phyloP scores from a whole-genome alignment of 2,113 vertebrate genomes.

The Craseonycteris thonglongyai region DNA sequence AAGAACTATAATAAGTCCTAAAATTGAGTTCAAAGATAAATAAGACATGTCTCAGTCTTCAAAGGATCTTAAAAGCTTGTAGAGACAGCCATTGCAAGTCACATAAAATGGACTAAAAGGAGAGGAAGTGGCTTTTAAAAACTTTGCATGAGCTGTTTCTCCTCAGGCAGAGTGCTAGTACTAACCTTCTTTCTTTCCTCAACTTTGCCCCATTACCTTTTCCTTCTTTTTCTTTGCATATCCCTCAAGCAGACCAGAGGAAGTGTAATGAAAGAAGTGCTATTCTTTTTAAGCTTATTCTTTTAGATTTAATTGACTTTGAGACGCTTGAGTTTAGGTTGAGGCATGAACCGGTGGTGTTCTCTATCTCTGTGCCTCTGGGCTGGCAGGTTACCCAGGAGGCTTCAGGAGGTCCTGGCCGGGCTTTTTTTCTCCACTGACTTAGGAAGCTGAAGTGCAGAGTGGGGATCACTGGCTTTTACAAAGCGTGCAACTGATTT shows the following conservation, averaged over 20 bases:
- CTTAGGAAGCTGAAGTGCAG: not conserved
- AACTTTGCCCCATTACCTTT: not conserved
- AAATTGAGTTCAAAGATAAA: not conserved
- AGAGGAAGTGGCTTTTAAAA: not conserved
- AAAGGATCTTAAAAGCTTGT: not conserved
- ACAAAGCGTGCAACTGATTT: not conserved
- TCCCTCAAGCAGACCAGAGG: not conserved
- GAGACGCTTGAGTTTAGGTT: not conserved
- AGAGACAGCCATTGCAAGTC: not conserved
- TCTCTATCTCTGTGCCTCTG: not conserved
- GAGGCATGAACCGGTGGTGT: not conserved
- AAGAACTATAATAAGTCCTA: not conserved
- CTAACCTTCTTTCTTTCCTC: not conserved
- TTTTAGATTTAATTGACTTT: not conserved
- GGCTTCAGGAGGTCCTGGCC: not conserved
- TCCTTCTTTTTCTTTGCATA: not conserved
- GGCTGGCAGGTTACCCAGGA: not conserved
- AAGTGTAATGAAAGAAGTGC: not conserved
- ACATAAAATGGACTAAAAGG: not conserved
- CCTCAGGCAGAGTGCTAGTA: not conserved
- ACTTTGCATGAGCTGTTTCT: not conserved
- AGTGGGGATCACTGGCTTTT: not conserved
- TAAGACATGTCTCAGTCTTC: not conserved
- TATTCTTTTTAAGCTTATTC: not conserved
- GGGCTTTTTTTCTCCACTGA: not conserved